Percentiles rank a stretch among this genome's conserved stretches.
Evolutionary conservation across 35 echinoderm and acorn worm species (phyloP).

Genomic region (Ophiothrix spiculata): DNA sequence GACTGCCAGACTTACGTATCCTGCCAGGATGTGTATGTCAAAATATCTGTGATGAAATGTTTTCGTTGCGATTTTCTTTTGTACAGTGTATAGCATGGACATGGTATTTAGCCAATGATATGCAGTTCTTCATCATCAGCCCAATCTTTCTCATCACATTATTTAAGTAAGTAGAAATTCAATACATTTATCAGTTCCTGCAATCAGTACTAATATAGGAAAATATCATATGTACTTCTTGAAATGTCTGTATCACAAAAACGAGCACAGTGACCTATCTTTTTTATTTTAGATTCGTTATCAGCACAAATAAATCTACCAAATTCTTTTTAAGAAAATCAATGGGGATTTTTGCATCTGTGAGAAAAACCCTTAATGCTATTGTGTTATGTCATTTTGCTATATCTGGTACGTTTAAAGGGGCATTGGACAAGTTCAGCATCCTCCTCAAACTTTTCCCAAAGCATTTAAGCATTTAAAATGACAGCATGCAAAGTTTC

Average conservation of each 20-base stretch:
- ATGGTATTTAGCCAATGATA: slow-evolving; percentile 30
- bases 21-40: background rate
- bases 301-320: too few relatives aligned
- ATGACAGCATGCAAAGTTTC: too few relatives aligned
- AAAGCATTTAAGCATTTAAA: too few relatives aligned
- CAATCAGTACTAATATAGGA: background rate
- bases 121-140: slow-evolving; percentile 88
- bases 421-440: too few relatives aligned
- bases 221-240: too few relatives aligned
- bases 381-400: too few relatives aligned
- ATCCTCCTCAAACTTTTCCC: too few relatives aligned
- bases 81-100: slow-evolving; percentile 71
- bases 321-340: too few relatives aligned
- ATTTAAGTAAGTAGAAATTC: slow-evolving; percentile 10
- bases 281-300: background rate
- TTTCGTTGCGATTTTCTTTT: slow-evolving; percentile 6
- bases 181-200: background rate
- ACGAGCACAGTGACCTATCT: background rate
- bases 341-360: too few relatives aligned
- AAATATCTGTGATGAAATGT: background rate
- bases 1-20: background rate
- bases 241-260: background rate
- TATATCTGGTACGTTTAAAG: too few relatives aligned
- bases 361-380: too few relatives aligned
- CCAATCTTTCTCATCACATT: slow-evolving; percentile 51